Conservation (phyloP, 2,113 vertebrate species). For the Laterallus jamaicensis region DNA sequence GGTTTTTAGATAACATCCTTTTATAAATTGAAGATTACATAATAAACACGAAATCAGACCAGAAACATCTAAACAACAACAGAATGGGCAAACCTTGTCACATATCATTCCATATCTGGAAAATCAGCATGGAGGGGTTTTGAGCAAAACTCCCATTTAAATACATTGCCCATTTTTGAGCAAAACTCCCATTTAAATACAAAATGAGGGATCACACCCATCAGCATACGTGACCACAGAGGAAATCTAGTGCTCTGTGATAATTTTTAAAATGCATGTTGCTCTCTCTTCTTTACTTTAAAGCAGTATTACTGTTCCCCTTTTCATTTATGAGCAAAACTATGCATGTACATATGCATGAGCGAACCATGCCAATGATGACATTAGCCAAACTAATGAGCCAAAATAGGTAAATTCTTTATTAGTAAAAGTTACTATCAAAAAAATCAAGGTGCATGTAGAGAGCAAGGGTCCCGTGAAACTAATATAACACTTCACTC, state of each 20-base stretch:
- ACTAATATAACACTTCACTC: neutral
- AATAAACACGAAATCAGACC: neutral
- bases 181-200: neutral
- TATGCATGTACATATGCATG: too few species aligned
- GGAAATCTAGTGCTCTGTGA: neutral
- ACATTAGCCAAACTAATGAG: slow-evolving; percentile 14
- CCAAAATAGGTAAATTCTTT: slow-evolving; percentile 48
- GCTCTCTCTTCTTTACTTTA: neutral
- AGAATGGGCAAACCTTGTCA: neutral
- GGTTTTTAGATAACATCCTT: neutral
- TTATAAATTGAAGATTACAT: neutral
- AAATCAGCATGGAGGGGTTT: neutral
- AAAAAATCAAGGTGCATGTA: neutral
- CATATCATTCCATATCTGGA: neutral
- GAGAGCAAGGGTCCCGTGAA: neutral
- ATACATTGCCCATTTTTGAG: neutral
- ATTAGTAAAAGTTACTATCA: neutral
- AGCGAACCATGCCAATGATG: neutral
- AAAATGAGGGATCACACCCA: neutral
- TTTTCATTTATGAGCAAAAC: neutral
- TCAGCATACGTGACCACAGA: neutral
- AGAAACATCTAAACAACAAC: neutral
- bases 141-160: neutral
- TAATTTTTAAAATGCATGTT: neutral
- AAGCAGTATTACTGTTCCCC: neutral